Percentiles rank a stretch among this genome's conserved stretches.
Conservation (phyloP, 1,140 invertebrate genomes). For the Aphelinus certus region DNA sequence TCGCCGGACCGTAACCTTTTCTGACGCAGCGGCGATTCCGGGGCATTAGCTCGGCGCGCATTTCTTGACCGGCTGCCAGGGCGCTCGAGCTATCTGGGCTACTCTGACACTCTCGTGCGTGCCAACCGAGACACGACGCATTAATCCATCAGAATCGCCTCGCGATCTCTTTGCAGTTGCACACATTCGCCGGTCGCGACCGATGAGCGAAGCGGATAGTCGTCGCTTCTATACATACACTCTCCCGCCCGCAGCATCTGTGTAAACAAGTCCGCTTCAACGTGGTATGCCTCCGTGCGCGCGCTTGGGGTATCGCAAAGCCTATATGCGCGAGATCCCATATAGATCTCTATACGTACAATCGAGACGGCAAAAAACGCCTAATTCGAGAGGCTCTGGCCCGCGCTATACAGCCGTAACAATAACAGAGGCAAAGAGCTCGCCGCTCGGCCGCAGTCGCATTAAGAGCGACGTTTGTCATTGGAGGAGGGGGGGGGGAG, state of each 20-base stretch:
- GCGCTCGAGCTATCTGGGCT: slow-evolving; percentile 40
- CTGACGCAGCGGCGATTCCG: neutral
- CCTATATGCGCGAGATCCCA: neutral
- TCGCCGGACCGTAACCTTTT: neutral
- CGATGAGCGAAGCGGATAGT: slow-evolving; percentile 8
- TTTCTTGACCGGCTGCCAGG: slow-evolving; percentile 39
- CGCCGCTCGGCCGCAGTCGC: neutral
- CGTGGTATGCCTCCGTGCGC: neutral
- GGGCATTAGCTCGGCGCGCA: neutral
- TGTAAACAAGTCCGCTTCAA: neutral
- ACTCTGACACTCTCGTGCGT: slow-evolving; percentile 36
- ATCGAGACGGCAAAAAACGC: no score
- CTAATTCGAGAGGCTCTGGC: no score
- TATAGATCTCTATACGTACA: no score
- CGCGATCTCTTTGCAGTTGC: neutral
- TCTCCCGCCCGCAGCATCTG: slow-evolving; percentile 4
- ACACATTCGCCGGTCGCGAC: neutral
- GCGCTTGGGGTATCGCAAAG: neutral
- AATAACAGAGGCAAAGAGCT: no score
- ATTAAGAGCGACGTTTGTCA: slow-evolving; percentile 45
- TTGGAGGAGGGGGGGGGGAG: slow-evolving; percentile 22
- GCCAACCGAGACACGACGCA: neutral
- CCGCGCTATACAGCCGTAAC: no score
- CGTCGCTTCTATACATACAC: neutral
- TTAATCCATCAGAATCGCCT: slow-evolving; percentile 35